Conservation (phyloP, 2,888 invertebrate genomes). For the Troides aeacus region DNA sequence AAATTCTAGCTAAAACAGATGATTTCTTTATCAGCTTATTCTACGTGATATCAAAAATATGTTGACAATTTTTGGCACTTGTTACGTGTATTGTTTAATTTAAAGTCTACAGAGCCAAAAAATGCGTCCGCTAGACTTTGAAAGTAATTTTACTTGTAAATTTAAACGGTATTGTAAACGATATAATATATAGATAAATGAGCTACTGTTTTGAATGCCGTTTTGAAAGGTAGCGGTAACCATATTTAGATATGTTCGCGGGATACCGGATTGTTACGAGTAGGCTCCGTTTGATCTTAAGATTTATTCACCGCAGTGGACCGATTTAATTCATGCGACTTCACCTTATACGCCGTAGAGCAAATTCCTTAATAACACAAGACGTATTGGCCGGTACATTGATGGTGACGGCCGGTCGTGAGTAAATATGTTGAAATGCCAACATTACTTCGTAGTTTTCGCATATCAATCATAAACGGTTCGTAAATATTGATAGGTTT, state of each 20-base stretch:
- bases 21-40: too few relatives aligned
- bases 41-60: too few relatives aligned
- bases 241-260: slow-evolving; percentile 17
- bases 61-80: too few relatives aligned
- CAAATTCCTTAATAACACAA: slow-evolving; percentile 19
- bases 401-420: slow-evolving; percentile 17
- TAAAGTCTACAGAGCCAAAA: too few relatives aligned
- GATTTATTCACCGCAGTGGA: slow-evolving; percentile 14
- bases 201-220: neutral
- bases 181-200: neutral
- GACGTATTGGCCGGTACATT: slow-evolving; percentile 11
- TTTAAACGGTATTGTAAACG: neutral
- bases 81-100: too few relatives aligned
- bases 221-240: neutral
- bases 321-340: slow-evolving; percentile 14
- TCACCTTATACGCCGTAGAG: slow-evolving; percentile 16
- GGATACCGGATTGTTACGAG: slow-evolving; percentile 9
- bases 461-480: slow-evolving; percentile 26
- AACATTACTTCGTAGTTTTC: slow-evolving; percentile 17
- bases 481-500: slow-evolving; percentile 19
- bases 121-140: too few relatives aligned
- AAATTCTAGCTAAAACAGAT: too few relatives aligned
- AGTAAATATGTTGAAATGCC: slow-evolving; percentile 12
- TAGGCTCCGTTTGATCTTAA: slow-evolving; percentile 17
- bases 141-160: neutral